These are phyloP conservation scores for Trichonephila clavata DNA, from an alignment of 1,140 invertebrate species.

Conservation along the genomic window DNA sequence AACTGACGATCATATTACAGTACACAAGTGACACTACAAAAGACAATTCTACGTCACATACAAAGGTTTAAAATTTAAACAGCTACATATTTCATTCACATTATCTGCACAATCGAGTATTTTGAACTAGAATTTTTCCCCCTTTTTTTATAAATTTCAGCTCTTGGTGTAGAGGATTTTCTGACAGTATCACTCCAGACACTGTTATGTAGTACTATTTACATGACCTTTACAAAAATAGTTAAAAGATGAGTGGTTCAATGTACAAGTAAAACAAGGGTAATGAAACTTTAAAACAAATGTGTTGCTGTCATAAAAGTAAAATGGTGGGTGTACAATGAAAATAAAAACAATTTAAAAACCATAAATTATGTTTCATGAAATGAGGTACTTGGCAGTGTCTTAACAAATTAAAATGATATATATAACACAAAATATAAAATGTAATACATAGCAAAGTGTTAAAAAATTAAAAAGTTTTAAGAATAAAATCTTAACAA, in stretches of 20 bases:
- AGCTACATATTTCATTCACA: constrained; percentile 73
- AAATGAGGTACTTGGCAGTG: constrained; percentile 61
- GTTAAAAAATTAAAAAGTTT: background rate
- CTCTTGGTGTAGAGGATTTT: constrained; percentile 66
- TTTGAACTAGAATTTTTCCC: constrained; percentile 47
- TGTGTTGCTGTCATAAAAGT: background rate
- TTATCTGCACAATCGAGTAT: constrained; percentile 68
- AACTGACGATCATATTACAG: constrained; percentile 71
- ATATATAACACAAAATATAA: constrained; percentile 8
- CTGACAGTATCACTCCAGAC: constrained; percentile 50
- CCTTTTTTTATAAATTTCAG: constrained; percentile 56
- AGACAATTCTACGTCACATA: constrained; percentile 70
- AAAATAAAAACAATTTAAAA: constrained; percentile 10
- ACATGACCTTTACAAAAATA: constrained; percentile 74
- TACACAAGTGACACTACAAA: constrained; percentile 72
- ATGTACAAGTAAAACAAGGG: constrained; percentile 54
- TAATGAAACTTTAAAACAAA: constrained; percentile 43
- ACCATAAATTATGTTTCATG: constrained; percentile 1
- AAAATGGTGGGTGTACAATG: background rate
- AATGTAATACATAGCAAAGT: background rate
- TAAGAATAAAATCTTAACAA: background rate
- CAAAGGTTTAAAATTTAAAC: constrained; percentile 74
- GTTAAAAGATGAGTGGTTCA: constrained; percentile 49
- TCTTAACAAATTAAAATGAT: constrained; percentile 34
- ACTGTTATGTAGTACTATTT: constrained; percentile 58